Evolutionary conservation across 2,888 invertebrate genomes (phyloP), one percentile per base, ranked within the genome.

Genomic region (Eretmocerus hayati): DNA sequence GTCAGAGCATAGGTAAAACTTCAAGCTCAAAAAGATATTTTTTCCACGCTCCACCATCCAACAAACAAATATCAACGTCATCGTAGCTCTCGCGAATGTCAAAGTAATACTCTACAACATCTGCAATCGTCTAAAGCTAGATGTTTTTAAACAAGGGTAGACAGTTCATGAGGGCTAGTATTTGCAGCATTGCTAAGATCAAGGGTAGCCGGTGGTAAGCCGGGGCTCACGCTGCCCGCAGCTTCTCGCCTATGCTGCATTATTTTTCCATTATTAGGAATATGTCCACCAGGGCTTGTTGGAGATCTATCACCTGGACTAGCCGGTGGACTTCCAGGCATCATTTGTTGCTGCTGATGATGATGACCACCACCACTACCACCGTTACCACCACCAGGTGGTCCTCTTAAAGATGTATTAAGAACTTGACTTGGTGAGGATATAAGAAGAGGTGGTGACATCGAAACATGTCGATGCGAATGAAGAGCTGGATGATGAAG

Each of bases 171-270:
- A 33, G 82, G 79, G 38, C 81, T 81, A 62, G 80, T 80, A 13
- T 77, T 77, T 15, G 77, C 77, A n/a, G 81, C 80, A 62, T 81
- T 82, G 62, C 82, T 83, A 60, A 82, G 72, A 66, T 82, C 82
- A 47, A 79, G 67, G 13, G 80, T 80, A 5, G 78, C 75, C 3
- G 77, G 65, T 15, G 81, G 81, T 59, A 81, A 72, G 5, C 80
- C 80, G 0, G 82, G 82, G 64, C 81, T 82, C 9, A 81, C 77
- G 53, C 81, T 81, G 41, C 81, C 81, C 57, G 80, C 80, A 16
- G 76, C 74, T 59, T 78, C 78, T 23, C 78, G 56, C n/a, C n/a
- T n/a, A n/a, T n/a, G n/a, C n/a, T n/a, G n/a, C n/a, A n/a, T n/a
- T n/a, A n/a, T n/a, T 21, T 53, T 55, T 22, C 52, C 42, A 33